phyloP scores from a whole-genome alignment of 2,113 vertebrate species.

The Ibidorhyncha struthersii region DNA sequence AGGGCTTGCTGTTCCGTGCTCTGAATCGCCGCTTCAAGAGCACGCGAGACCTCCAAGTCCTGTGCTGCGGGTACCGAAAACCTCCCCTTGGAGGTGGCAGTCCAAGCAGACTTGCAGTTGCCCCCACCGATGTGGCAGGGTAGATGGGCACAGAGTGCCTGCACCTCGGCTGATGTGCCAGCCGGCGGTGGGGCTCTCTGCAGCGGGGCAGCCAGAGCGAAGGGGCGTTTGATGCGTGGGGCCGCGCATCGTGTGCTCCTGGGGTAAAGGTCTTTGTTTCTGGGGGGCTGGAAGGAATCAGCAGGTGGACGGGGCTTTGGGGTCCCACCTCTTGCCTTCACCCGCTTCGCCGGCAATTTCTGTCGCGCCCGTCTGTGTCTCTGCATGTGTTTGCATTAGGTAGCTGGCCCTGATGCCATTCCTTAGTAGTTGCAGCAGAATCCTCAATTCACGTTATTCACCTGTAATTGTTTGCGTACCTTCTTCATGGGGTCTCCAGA shows the following conservation, averaged over 20 bases:
- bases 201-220: not conserved
- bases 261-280: not conserved
- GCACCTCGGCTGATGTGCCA: not conserved
- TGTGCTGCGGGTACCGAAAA: not conserved
- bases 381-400: rapidly evolving
- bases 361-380: not conserved
- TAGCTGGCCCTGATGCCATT: not conserved
- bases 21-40: no score
- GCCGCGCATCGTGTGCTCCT: rapidly evolving
- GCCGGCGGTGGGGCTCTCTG: not conserved
- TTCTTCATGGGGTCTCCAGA: not conserved
- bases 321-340: not conserved
- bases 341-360: not conserved
- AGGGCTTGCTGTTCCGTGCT: not conserved
- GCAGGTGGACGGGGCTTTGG: not conserved
- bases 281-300: not conserved
- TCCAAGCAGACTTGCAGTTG: not conserved
- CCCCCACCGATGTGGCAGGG: not conserved
- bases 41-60: rapidly evolving
- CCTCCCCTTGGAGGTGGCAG: not conserved
- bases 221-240: rapidly evolving
- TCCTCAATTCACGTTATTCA: not conserved
- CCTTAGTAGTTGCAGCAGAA: not conserved
- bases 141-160: not conserved
- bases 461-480: not conserved